Percentiles rank a stretch among this genome's conserved stretches.
Evolutionary conservation across 1,140 invertebrate species (phyloP).

Genomic region (Fopius arisanus): DNA sequence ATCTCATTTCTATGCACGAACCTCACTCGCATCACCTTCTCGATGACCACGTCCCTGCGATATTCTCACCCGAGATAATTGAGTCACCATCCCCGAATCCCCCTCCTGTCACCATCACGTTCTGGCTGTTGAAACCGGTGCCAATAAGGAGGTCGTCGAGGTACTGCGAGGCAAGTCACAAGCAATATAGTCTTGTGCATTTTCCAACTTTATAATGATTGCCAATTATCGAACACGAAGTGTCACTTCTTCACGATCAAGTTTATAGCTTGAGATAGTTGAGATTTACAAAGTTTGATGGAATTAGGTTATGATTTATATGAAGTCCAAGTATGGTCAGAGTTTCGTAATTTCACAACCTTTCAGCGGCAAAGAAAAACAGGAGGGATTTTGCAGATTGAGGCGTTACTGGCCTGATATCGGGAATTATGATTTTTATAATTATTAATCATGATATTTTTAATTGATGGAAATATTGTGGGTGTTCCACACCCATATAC

Average conservation of each 20-base stretch:
- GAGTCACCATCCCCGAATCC: background rate
- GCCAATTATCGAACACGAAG: background rate
- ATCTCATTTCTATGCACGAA: slow-evolving; percentile 26
- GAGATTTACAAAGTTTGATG: background rate
- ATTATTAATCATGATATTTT: too few species aligned
- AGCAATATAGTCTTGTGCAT: background rate
- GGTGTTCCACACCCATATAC: too few species aligned
- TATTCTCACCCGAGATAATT: background rate
- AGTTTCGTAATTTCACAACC: background rate
- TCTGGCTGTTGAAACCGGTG: background rate
- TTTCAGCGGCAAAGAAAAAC: background rate
- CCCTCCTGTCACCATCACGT: background rate
- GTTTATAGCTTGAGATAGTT: background rate
- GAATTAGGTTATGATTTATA: background rate
- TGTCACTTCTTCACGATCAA: background rate
- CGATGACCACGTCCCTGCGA: slow-evolving; percentile 7
- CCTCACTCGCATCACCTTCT: slow-evolving; percentile 5
- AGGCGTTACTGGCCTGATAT: too few species aligned
- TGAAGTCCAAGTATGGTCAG: background rate
- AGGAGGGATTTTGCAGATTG: too few species aligned
- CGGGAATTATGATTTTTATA: too few species aligned
- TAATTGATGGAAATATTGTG: too few species aligned
- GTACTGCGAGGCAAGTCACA: background rate
- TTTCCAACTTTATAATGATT: background rate
- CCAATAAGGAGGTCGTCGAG: background rate